Conservation (phyloP, 1,140 invertebrate genomes). For the Nilaparvata lugens region DNA sequence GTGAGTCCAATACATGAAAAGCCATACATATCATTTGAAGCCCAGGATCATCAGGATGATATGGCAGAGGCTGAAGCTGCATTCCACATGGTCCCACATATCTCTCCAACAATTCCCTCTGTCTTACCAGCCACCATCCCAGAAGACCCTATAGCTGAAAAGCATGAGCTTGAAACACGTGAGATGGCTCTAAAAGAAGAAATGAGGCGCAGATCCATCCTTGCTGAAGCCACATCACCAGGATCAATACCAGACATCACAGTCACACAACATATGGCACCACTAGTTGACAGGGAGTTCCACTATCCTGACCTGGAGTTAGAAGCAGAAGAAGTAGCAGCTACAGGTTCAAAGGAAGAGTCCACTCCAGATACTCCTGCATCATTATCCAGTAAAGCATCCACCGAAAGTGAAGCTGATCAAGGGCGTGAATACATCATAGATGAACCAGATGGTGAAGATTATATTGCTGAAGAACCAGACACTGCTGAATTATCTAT, state of each 20-base stretch:
- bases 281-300: conserved; percentile 37
- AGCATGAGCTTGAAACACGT: conserved; percentile 39
- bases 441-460: conserved; percentile 41
- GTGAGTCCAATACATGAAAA: conserved; percentile 29
- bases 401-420: conserved; percentile 47
- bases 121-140: conserved; percentile 39
- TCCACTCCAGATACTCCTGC: conserved; percentile 47
- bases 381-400: conserved; percentile 49
- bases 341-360: conserved; percentile 24
- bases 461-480: conserved; percentile 43
- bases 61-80: conserved; percentile 42
- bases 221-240: conserved; percentile 37
- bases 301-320: conserved; percentile 43
- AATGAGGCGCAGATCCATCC: conserved; percentile 33
- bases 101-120: conserved; percentile 35
- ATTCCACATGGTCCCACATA: conserved; percentile 38
- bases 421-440: conserved; percentile 51
- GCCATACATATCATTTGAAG: conserved; percentile 1
- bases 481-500: conserved; percentile 36
- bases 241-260: conserved; percentile 56
- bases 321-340: conserved; percentile 24
- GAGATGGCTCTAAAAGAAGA: conserved; percentile 39
- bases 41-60: conserved; percentile 32
- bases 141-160: conserved; percentile 44
- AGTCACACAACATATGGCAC: conserved; percentile 52